Conservation (phyloP, 2,888 invertebrate species). For the Mythimna vitellina region DNA sequence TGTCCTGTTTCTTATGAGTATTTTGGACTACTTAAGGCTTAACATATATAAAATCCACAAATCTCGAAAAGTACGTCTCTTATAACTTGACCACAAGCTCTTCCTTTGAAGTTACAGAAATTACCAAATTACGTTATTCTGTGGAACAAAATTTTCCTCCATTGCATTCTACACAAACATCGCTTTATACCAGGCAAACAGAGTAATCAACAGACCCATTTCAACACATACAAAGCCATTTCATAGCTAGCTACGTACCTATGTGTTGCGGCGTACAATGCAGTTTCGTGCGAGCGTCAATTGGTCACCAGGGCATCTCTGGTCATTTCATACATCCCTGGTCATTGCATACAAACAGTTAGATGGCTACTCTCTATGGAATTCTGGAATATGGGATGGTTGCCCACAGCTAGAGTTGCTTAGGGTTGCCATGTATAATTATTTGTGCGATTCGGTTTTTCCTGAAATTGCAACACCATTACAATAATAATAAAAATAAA, state of each 20-base stretch:
- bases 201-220: constrained; percentile 41
- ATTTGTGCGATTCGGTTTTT: neutral
- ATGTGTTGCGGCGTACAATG: constrained; percentile 32
- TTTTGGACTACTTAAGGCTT: no score
- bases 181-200: constrained; percentile 1
- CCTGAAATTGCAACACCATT: no score
- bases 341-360: constrained; percentile 17
- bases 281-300: constrained; percentile 45
- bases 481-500: no score
- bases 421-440: no score
- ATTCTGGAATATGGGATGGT: neutral
- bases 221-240: constrained; percentile 34
- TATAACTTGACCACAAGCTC: neutral
- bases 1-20: no score
- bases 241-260: constrained; percentile 24
- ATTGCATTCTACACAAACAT: neutral
- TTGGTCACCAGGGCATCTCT: constrained; percentile 44
- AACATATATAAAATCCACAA: neutral
- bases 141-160: neutral
- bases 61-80: neutral
- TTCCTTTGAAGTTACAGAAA: neutral
- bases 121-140: neutral
- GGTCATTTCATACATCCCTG: constrained; percentile 33
- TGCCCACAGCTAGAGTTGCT: neutral
- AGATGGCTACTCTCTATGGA: constrained; percentile 23